A percentile compares a stretch with the other conserved stretches of the same genome.
These are phyloP conservation scores for Ichneumon xanthorius DNA, from an alignment of 2,888 invertebrate genomes.

Conservation along the genomic window DNA sequence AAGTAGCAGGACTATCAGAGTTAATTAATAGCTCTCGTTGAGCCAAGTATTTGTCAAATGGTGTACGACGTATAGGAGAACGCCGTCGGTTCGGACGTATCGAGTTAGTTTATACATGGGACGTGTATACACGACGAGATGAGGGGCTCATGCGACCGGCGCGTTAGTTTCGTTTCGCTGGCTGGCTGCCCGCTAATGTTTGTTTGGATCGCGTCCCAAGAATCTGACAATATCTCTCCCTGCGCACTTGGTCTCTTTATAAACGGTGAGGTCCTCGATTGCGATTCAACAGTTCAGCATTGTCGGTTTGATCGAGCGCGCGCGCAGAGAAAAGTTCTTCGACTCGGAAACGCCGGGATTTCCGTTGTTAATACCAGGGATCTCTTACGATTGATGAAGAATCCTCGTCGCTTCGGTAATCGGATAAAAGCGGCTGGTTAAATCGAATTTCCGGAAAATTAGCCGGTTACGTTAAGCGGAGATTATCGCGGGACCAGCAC, in stretches of 20 bases:
- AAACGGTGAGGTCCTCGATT: slow-evolving; percentile 69
- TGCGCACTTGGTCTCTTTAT: slow-evolving; percentile 74
- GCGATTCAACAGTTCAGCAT: slow-evolving; percentile 71
- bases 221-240: slow-evolving; percentile 71
- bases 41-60: slow-evolving; percentile 52
- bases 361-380: neutral
- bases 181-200: slow-evolving; percentile 73
- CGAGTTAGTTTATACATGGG: neutral
- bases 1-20: neutral
- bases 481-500: neutral
- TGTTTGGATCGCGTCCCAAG: slow-evolving; percentile 75
- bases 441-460: neutral
- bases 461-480: neutral
- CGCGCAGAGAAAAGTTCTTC: neutral
- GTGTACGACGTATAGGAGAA: neutral
- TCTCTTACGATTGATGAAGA: slow-evolving; percentile 20
- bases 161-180: slow-evolving; percentile 37
- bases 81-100: neutral
- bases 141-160: neutral
- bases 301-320: slow-evolving; percentile 54
- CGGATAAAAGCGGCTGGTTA: neutral
- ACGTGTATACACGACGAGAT: neutral
- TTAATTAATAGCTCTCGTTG: slow-evolving; percentile 9
- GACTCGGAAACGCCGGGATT: neutral
- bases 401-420: slow-evolving; percentile 14